phyloP scores from a whole-genome alignment of 2,113 vertebrate species.

The Leucosticte australis region DNA sequence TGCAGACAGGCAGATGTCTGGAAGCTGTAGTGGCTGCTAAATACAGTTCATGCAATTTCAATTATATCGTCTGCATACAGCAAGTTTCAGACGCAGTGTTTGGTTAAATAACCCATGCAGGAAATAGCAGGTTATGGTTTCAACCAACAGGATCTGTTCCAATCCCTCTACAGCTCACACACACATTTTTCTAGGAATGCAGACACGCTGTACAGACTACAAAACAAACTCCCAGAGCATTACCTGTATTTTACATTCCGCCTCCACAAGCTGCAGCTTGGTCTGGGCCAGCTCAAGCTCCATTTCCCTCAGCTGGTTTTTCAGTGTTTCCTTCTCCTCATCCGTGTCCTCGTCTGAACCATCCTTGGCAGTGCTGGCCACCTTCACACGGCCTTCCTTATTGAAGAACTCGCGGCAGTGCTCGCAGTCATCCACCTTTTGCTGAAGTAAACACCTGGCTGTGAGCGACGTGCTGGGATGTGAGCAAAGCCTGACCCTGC shows the following conservation, averaged over 20 bases:
- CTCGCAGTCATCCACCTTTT: conserved; percentile 88
- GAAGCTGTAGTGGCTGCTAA: conserved; percentile 10
- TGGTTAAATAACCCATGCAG: conserved; percentile 11
- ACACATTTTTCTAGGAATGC: background rate
- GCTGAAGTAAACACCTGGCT: conserved; percentile 61
- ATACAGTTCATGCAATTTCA: background rate
- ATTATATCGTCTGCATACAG: conserved; percentile 7
- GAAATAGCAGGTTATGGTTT: conserved; percentile 38
- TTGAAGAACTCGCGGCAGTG: conserved; percentile 86
- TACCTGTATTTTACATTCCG: conserved; percentile 98
- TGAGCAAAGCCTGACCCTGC: background rate
- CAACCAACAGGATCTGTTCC: background rate
- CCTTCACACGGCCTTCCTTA: conserved; percentile 82
- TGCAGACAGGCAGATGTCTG: conserved; percentile 54
- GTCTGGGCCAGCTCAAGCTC: conserved; percentile 97
- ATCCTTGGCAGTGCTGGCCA: conserved; percentile 69
- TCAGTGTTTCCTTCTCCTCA: conserved; percentile 91
- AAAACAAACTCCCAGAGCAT: background rate
- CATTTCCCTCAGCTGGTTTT: conserved; percentile 97
- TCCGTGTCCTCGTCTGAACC: conserved; percentile 85
- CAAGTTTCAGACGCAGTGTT: background rate
- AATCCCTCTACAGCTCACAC: background rate
- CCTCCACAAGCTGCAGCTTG: conserved; percentile 97
- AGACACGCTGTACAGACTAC: background rate
- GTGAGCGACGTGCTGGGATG: background rate